Evolutionary conservation across 2,888 invertebrate genomes (phyloP).

Genomic region (Callimorpha dominula): DNA sequence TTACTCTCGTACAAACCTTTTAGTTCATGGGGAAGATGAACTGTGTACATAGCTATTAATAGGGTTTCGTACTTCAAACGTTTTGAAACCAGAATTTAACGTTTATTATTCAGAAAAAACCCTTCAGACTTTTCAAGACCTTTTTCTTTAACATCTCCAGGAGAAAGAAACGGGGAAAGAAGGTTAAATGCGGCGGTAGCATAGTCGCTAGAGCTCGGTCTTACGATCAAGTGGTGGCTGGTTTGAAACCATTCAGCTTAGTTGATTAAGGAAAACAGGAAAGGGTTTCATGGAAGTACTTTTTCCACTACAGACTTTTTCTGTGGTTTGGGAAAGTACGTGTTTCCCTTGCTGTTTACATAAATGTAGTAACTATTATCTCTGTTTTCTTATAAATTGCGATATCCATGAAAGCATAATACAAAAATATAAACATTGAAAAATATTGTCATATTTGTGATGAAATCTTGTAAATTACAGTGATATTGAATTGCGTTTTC

Average conservation of each 20-base stretch:
- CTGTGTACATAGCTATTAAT: neutral
- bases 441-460: no score
- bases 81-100: neutral
- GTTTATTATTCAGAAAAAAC: neutral
- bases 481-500: neutral
- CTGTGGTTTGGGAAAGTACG: neutral
- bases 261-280: neutral
- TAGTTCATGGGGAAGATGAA: neutral
- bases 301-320: neutral
- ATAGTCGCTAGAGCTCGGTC: neutral
- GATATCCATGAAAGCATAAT: no score
- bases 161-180: neutral
- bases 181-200: neutral
- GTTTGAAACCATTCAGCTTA: neutral
- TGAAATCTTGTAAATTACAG: neutral
- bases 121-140: neutral
- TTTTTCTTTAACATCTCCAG: neutral
- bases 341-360: no score
- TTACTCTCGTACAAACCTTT: neutral
- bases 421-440: no score
- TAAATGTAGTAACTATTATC: neutral
- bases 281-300: neutral
- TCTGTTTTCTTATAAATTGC: neutral
- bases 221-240: neutral
- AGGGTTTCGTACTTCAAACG: neutral